These are phyloP conservation scores for Andrena cerasifolii DNA, from an alignment of 1,140 invertebrate genomes.

Conservation along the genomic window DNA sequence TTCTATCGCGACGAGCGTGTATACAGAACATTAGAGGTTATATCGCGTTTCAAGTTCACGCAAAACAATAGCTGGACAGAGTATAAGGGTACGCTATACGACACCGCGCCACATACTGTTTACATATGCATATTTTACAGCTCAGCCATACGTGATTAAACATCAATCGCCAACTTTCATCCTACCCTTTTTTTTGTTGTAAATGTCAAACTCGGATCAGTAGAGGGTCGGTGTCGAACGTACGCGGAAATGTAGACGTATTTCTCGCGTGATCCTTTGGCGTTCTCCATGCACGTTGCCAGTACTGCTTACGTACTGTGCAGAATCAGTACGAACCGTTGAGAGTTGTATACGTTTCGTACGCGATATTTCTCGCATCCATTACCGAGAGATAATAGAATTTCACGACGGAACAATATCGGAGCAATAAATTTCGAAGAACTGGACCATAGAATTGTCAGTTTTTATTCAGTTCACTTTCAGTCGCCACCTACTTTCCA, in stretches of 20 bases:
- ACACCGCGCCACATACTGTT: not conserved
- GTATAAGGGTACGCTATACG: not conserved
- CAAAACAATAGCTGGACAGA: not conserved
- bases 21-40: constrained; percentile 41
- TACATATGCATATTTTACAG: not conserved
- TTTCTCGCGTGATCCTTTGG: not conserved
- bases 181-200: too few relatives aligned
- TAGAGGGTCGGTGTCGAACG: too few relatives aligned
- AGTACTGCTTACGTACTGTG: too few relatives aligned
- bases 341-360: too few relatives aligned
- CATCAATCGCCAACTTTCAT: too few relatives aligned
- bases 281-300: not conserved
- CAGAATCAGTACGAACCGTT: not conserved
- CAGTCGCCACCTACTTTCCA: not conserved
- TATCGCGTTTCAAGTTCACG: constrained; percentile 20
- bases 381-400: too few relatives aligned
- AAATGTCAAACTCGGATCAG: too few relatives aligned
- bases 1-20: not conserved
- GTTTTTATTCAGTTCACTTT: not conserved
- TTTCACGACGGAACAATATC: too few relatives aligned
- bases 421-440: too few relatives aligned
- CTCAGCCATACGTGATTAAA: not conserved
- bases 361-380: too few relatives aligned
- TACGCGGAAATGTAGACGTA: not conserved
- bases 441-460: not conserved